Percentiles rank a stretch among this genome's conserved stretches.
Conservation (phyloP, 2,113 vertebrate genomes). For the Pygoscelis adeliae region DNA sequence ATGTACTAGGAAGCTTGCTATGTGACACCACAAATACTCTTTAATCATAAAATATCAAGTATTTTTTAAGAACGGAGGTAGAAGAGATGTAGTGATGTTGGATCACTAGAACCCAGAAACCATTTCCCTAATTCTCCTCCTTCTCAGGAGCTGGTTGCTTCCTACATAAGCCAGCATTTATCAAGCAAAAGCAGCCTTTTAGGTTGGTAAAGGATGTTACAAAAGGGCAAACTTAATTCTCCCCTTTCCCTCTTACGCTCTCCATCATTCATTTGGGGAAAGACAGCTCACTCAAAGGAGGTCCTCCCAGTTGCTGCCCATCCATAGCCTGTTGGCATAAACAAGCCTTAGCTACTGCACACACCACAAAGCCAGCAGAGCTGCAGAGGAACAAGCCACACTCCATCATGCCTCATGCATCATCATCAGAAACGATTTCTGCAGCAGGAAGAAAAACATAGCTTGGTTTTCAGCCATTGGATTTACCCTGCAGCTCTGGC, state of each 20-base stretch:
- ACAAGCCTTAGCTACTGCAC: background rate
- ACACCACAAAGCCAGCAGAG: background rate
- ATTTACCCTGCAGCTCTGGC: background rate
- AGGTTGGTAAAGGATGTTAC: background rate
- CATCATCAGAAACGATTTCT: background rate
- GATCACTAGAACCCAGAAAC: background rate
- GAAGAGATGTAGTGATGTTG: background rate
- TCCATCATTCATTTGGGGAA: background rate
- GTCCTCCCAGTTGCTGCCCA: background rate
- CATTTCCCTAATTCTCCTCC: background rate
- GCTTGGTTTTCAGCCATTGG: background rate
- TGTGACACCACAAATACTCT: background rate
- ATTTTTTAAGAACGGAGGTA: background rate
- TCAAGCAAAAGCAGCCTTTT: background rate
- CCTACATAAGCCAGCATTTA: background rate
- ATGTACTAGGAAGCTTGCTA: background rate
- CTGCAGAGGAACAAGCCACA: background rate
- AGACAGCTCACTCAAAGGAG: background rate
- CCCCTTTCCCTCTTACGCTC: background rate
- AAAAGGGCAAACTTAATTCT: background rate
- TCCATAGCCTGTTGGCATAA: background rate
- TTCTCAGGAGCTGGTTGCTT: background rate
- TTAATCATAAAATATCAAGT: background rate
- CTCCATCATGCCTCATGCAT: background rate
- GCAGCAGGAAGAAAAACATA: background rate